Base-by-base conservation (phyloP, 1,140 invertebrate species). In the Hycleus phaleratus region DNA sequence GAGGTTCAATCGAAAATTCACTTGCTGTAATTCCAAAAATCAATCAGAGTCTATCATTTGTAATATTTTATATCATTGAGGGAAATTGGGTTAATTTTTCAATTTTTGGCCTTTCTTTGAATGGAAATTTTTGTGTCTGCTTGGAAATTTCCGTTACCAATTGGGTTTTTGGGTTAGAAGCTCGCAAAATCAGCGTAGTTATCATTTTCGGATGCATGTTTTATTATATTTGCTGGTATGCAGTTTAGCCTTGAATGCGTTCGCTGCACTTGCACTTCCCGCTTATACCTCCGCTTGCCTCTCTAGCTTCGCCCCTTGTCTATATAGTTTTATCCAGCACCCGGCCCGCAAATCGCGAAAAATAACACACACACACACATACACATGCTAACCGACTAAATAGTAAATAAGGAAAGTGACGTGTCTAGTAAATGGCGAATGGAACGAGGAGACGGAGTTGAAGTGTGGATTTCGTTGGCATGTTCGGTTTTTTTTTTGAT, bases 201-300 rank as follows among this genome's bases (percentile, higher is more conserved):
- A 46, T 55, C 45, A 39, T 55, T 55, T 39, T 55, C 46, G 52
- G 38, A 55, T 42, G 44, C 46, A 55, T 55, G 52, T 40, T 46
- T 26, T 55, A 46, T 55, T 24, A 18, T 11, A 32, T 39, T 46
- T 44, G 38, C 25, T 48, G 64, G 69, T 75, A 70, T 72, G 73
- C 59, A 69, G 60, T 62, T 58, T 61, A 66, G 57, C 70, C 70
- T 72, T 72, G 70, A 69, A 72, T 66, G 60, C 68, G 70, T 72
- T 69, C 70, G 68, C 70, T 72, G 70, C 70, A 72, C 70, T 72
- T 72, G 70, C 68, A 72, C 70, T 72, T 72, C 70, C 69, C 68
- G 62, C 54, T 54, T 43, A 45, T 52, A 40, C 59, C 44, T 44
- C 61, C 51, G 51, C 62, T 57, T 53, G 61, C 72, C 61, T 68